Percentiles rank a stretch among this genome's conserved stretches.
These are phyloP conservation scores for Phaenicophaeus curvirostris DNA, from an alignment of 2,797 vertebrate genomes.

Conservation along the genomic window DNA sequence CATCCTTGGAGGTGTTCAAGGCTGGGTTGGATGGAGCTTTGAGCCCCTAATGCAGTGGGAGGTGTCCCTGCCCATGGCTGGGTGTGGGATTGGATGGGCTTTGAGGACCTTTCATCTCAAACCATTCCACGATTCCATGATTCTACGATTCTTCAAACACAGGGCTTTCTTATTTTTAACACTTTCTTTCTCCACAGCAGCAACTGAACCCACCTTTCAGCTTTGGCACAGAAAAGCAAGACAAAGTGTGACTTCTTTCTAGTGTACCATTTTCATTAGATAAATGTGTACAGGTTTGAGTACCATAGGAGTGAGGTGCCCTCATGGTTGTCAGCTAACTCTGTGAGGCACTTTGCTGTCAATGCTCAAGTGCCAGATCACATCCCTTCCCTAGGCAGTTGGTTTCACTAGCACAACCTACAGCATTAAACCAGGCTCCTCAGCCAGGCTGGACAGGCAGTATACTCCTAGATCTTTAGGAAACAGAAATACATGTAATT, in stretches of 20 bases:
- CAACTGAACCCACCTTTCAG: neutral
- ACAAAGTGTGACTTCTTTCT: rapidly evolving
- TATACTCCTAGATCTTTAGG: neutral
- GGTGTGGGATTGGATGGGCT: no score
- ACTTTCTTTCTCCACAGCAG: no score
- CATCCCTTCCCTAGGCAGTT: neutral
- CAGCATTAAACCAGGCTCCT: neutral
- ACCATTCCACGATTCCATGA: no score
- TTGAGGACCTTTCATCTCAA: no score
- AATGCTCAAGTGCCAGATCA: neutral
- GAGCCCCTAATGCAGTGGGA: no score
- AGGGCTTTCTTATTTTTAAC: neutral
- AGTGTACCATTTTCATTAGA: neutral
- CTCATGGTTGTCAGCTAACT: rapidly evolving
- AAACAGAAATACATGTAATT: neutral
- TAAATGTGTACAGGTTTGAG: neutral
- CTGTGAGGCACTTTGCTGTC: neutral
- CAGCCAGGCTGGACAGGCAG: no score
- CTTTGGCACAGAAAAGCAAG: neutral
- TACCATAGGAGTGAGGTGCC: rapidly evolving
- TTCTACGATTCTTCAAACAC: neutral
- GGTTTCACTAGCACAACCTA: neutral
- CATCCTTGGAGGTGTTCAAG: no score
- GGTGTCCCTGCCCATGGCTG: no score
- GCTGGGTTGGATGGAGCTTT: no score